Evolutionary conservation across 2,888 invertebrate genomes (phyloP).

Genomic region (Mythimna lalbum): DNA sequence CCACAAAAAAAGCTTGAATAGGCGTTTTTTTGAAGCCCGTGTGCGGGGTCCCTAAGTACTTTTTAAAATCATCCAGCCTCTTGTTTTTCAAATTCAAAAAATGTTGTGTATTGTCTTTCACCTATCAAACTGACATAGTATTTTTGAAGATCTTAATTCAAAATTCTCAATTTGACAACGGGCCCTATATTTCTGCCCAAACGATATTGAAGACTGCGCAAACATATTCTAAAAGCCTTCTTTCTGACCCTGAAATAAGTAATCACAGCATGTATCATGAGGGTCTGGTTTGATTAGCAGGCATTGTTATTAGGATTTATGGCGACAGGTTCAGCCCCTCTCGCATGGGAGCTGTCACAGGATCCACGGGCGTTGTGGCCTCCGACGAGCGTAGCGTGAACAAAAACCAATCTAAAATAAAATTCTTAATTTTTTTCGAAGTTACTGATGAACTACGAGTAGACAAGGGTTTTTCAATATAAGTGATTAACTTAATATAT

Average conservation of each 20-base stretch:
- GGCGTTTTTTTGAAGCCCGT: too few relatives aligned
- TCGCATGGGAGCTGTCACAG: constrained; percentile 18
- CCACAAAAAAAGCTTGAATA: too few relatives aligned
- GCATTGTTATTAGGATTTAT: constrained; percentile 46
- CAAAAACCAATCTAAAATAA: constrained; percentile 1
- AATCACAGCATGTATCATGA: constrained; percentile 30
- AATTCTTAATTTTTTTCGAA: neutral
- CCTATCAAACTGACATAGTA: too few relatives aligned
- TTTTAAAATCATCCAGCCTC: too few relatives aligned
- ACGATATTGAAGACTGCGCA: too few relatives aligned
- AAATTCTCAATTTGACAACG: too few relatives aligned
- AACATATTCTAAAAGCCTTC: neutral
- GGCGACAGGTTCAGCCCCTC: constrained; percentile 44
- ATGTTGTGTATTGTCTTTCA: neutral
- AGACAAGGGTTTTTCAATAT: neutral
- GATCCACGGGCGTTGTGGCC: neutral
- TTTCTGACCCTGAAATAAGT: constrained; percentile 5
- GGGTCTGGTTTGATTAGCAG: constrained; percentile 35
- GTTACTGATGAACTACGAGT: neutral
- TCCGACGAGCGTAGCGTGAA: neutral
- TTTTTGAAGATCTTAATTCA: too few relatives aligned
- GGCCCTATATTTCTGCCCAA: too few relatives aligned
- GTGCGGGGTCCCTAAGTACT: too few relatives aligned
- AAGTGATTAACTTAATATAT: too few relatives aligned
- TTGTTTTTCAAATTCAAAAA: too few relatives aligned